Conservation (phyloP, 2,888 invertebrate genomes). For the Macrophya alboannulata region DNA sequence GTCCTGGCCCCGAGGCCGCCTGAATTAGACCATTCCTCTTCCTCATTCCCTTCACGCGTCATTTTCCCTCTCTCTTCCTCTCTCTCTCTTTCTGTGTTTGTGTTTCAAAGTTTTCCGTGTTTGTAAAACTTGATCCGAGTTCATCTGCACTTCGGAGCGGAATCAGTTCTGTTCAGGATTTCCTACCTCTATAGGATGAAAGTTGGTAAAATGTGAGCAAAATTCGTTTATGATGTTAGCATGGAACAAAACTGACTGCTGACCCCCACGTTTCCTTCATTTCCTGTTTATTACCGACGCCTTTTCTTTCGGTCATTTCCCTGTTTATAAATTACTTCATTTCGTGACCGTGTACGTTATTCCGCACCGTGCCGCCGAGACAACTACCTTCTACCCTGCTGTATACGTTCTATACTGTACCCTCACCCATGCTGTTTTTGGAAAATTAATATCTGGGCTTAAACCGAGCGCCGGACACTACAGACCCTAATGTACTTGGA, state of each 20-base stretch:
- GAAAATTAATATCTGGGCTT: conserved; percentile 50
- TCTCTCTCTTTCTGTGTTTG: conserved; percentile 32
- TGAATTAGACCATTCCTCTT: conserved; percentile 61
- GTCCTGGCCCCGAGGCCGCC: conserved; percentile 58
- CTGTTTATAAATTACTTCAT: conserved; percentile 54
- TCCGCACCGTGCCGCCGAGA: neutral
- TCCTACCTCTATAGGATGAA: conserved; percentile 11
- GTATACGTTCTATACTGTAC: neutral
- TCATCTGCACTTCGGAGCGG: conserved; percentile 35
- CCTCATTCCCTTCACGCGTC: conserved; percentile 39
- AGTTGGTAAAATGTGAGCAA: conserved; percentile 38
- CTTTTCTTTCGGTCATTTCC: conserved; percentile 43
- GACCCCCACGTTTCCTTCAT: conserved; percentile 45
- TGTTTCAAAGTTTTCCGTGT: conserved; percentile 43
- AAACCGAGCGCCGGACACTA: conserved; percentile 38
- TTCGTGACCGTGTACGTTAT: conserved; percentile 23
- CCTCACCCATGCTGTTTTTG: conserved; percentile 21
- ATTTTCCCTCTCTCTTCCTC: neutral
- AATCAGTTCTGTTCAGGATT: conserved; percentile 49
- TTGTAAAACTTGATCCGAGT: conserved; percentile 39
- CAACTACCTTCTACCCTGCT: conserved; percentile 2
- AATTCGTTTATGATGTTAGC: conserved; percentile 32
- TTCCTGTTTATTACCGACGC: conserved; percentile 49
- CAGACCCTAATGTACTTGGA: conserved; percentile 49
- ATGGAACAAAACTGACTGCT: neutral